Base-by-base conservation (phyloP, 2,113 vertebrate species). In the Pristiophorus japonicus region DNA sequence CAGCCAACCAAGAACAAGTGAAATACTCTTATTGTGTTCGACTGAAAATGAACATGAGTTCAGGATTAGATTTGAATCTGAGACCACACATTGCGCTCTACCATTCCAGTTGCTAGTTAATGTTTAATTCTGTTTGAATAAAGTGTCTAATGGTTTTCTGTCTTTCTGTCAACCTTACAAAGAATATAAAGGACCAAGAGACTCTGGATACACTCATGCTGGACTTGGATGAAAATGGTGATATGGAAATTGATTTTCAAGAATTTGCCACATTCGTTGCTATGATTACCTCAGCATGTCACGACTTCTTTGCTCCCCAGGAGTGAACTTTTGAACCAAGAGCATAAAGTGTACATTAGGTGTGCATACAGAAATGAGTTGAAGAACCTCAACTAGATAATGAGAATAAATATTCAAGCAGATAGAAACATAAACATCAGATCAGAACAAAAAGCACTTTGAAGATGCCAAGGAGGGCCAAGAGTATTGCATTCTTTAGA, bases 231-330 rank as follows among this genome's bases (percentile, higher is more conserved):
- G 97, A 97, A 96, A 98, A 98, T 5, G 96, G 96, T 95, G 97
- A 98, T 96, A 96, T 97, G 96, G 96, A 97, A 96, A 97, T 98
- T 0, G 97, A 98, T 96, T 97, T 98, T 96, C 96, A 97, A 90
- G 98, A 98, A 96, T 98, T 97, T 96, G 96, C 97, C 34, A 42
- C 96, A n/a, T 96, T 98, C 81, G 96, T 98, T 51, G 97, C 97
- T 96, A 98, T 97, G 97, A 97, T 98, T 16, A 97, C 97, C 20
- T 97, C 97, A 45, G 97, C 97, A 12, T 98, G 97, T 73, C 96
- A 97, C 8, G 96, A 97, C 92, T 95, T 97, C 95, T 97, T 97
- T 63, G 47, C 59, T n/a, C 59, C 24, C 22, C 90, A 22, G 38
- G n/a, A 63, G 47, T 93, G 90, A 65, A 24, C n/a, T 47, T 93